Percentiles rank a stretch among this genome's conserved stretches.
phyloP scores from a whole-genome alignment of 2,888 invertebrate species.

The Orthosia cruda region DNA sequence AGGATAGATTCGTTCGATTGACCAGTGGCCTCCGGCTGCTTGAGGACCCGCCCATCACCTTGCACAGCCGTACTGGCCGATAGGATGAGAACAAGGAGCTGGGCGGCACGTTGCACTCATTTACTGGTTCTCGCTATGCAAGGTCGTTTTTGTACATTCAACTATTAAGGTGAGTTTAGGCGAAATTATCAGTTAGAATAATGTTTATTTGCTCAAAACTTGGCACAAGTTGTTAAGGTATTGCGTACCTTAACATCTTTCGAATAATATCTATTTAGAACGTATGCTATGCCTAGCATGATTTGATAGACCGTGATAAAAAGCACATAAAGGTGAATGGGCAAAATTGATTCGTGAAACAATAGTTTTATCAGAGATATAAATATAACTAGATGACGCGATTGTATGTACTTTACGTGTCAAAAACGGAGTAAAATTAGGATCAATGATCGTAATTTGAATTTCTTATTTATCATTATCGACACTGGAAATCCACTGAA shows the following conservation, averaged over 20 bases:
- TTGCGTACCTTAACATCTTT: no score
- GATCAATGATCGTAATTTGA: no score
- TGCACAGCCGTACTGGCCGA: neutral
- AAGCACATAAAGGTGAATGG: neutral
- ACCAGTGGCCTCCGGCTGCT: conserved; percentile 5
- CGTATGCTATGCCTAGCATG: no score
- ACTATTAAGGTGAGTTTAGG: neutral
- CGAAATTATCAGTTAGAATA: neutral
- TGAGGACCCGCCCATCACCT: conserved; percentile 11
- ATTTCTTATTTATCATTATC: no score
- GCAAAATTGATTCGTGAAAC: neutral
- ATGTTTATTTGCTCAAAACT: no score
- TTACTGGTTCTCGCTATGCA: neutral
- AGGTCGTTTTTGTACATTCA: neutral
- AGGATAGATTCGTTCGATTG: conserved; percentile 15
- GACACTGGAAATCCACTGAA: no score
- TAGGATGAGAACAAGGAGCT: neutral
- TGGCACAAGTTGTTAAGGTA: no score
- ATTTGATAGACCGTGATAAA: no score
- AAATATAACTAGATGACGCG: no score
- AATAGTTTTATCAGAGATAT: neutral
- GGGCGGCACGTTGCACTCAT: conserved; percentile 32
- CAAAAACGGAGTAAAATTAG: no score
- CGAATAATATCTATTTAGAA: no score
- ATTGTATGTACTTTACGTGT: no score